These are phyloP conservation scores for Euzetes globulus DNA, from an alignment of 2,888 invertebrate genomes.

Conservation along the genomic window DNA sequence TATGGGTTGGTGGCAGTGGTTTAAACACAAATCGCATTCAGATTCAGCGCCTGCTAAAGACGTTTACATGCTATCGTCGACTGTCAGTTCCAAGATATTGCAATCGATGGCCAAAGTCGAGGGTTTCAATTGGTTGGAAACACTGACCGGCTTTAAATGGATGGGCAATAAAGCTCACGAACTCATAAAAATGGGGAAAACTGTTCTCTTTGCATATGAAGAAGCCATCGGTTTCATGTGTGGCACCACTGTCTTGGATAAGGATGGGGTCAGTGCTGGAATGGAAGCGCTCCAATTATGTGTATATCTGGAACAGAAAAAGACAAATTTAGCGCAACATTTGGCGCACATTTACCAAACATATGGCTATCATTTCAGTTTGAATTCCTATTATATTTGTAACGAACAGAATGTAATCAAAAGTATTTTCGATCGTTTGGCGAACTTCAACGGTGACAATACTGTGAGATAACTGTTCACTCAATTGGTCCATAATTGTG, in stretches of 20 bases:
- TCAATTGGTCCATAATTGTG: not conserved
- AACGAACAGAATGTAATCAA: constrained; percentile 62
- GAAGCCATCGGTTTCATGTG: constrained; percentile 72
- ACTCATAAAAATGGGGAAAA: constrained; percentile 61
- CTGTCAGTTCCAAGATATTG: constrained; percentile 93
- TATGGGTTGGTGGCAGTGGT: constrained; percentile 84
- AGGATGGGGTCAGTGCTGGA: constrained; percentile 91
- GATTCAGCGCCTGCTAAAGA: constrained; percentile 49
- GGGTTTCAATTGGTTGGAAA: constrained; percentile 72
- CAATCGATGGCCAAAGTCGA: constrained; percentile 67
- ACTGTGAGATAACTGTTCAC: constrained; percentile 51
- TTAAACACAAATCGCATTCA: not conserved
- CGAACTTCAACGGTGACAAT: constrained; percentile 59
- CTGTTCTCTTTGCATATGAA: constrained; percentile 87
- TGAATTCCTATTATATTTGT: constrained; percentile 84
- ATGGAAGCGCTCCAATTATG: constrained; percentile 68
- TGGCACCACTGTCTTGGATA: constrained; percentile 79
- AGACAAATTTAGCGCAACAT: constrained; percentile 50
- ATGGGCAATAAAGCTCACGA: constrained; percentile 84
- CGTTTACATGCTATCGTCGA: constrained; percentile 78
- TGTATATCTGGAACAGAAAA: constrained; percentile 58
- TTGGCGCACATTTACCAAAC: constrained; percentile 67
- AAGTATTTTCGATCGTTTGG: constrained; percentile 69
- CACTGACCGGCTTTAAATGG: constrained; percentile 98
- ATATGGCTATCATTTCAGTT: constrained; percentile 80